phyloP scores from a whole-genome alignment of 2,113 vertebrate species.

The Rhagologus leucostigma region DNA sequence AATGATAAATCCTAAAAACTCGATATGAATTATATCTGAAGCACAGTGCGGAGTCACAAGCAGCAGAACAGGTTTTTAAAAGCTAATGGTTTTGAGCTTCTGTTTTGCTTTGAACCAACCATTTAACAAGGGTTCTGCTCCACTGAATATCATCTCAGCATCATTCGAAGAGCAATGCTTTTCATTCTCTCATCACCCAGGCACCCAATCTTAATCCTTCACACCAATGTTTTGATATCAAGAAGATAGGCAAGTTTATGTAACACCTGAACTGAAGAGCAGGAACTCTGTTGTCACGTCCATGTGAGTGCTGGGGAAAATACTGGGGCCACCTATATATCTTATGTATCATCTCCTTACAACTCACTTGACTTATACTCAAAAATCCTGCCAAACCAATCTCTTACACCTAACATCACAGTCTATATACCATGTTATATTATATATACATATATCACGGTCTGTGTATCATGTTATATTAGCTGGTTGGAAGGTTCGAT shows the following conservation, averaged over 20 bases:
- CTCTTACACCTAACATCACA: not conserved
- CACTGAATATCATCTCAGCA: not conserved
- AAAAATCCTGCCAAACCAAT: not conserved
- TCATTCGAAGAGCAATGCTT: not conserved
- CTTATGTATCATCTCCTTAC: not conserved
- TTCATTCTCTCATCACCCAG: not conserved
- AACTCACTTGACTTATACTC: not conserved
- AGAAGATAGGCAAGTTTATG: not conserved
- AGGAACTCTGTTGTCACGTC: not conserved
- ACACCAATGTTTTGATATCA: not conserved
- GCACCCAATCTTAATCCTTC: not conserved
- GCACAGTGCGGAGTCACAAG: not conserved
- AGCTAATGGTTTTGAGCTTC: not conserved
- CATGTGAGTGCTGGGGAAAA: not conserved
- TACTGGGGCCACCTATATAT: not conserved
- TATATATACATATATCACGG: not conserved
- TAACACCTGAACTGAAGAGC: not conserved
- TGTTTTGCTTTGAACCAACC: not conserved
- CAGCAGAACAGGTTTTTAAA: not conserved
- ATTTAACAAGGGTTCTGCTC: not conserved
- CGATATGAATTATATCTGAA: not conserved
- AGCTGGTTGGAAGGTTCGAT: not conserved
- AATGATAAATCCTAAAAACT: not conserved
- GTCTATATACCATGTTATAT: not conserved
- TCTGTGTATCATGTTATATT: not conserved